A percentile compares a stretch with the other conserved stretches of the same genome.
phyloP scores from a whole-genome alignment of 2,888 invertebrate species.

The Amblyjoppa fuscipennis region DNA sequence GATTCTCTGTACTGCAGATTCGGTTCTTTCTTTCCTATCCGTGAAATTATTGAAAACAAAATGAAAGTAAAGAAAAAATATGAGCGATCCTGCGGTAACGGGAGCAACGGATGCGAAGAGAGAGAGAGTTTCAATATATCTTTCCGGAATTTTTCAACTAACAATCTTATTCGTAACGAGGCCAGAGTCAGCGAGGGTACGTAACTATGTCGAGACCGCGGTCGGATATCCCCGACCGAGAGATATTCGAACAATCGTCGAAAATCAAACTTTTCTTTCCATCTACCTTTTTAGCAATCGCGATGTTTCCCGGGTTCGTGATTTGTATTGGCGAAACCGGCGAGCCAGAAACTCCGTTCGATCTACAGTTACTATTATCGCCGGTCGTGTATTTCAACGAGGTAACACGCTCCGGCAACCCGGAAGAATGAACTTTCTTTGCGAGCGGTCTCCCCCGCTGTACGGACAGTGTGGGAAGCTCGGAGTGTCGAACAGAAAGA shows the following conservation, averaged over 20 bases:
- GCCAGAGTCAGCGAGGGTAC: background rate
- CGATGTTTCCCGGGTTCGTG: background rate
- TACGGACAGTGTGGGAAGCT: conserved; percentile 22
- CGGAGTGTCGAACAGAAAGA: conserved; percentile 24
- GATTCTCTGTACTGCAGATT: background rate
- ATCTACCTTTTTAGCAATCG: background rate
- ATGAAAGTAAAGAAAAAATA: background rate
- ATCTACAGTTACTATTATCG: conserved; percentile 8
- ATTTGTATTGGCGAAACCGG: conserved; percentile 5
- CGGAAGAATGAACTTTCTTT: conserved; percentile 23
- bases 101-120: background rate
- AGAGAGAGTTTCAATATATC: background rate
- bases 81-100: background rate
- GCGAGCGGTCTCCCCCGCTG: background rate
- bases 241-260: conserved; percentile 13
- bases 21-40: background rate
- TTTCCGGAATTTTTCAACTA: conserved; percentile 1
- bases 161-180: conserved; percentile 35
- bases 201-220: conserved; percentile 18
- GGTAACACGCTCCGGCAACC: conserved; percentile 3
- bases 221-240: background rate
- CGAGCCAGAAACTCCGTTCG: background rate
- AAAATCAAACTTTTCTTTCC: conserved; percentile 1
- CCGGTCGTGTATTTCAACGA: background rate
- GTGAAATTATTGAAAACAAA: background rate